These are phyloP conservation scores for Etheostoma perlongum DNA, from an alignment of 2,797 vertebrate genomes.

Conservation along the genomic window DNA sequence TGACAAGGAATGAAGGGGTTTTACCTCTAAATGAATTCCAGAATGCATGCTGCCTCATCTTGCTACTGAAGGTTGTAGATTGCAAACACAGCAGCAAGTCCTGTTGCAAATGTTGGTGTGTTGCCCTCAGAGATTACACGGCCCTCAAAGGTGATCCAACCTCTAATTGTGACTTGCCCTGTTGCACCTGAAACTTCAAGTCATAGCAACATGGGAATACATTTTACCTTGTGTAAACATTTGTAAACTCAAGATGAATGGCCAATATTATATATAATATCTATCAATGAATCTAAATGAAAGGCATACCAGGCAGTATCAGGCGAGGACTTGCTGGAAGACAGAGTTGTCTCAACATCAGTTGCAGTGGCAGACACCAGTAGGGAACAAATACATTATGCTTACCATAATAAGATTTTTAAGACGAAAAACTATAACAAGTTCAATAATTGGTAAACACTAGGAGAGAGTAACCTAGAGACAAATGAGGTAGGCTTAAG, in stretches of 20 bases:
- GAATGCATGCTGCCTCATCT: slow-evolving; percentile 3
- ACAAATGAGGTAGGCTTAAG: neutral
- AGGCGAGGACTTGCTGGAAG: slow-evolving; percentile 28
- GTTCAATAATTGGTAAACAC: neutral
- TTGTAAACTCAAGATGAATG: neutral
- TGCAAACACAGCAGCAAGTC: slow-evolving; percentile 6
- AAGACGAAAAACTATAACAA: neutral
- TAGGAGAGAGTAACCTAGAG: neutral
- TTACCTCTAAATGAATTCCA: slow-evolving; percentile 26
- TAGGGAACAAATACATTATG: neutral
- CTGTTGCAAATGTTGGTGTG: neutral
- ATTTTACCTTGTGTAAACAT: neutral
- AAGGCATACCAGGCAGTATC: slow-evolving; percentile 27
- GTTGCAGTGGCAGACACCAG: slow-evolving; percentile 16
- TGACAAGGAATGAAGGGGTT: neutral
- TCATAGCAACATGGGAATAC: neutral
- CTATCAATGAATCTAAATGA: neutral
- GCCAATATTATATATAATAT: neutral
- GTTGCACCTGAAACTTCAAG: slow-evolving; percentile 30
- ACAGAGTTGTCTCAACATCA: slow-evolving; percentile 25
- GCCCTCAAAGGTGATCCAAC: slow-evolving; percentile 17
- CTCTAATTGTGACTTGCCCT: neutral
- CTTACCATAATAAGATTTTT: neutral
- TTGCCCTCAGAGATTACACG: slow-evolving; percentile 17
- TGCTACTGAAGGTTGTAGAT: slow-evolving; percentile 13